These are phyloP conservation scores for Arctia plantaginis DNA, from an alignment of 2,888 invertebrate genomes.

Conservation along the genomic window DNA sequence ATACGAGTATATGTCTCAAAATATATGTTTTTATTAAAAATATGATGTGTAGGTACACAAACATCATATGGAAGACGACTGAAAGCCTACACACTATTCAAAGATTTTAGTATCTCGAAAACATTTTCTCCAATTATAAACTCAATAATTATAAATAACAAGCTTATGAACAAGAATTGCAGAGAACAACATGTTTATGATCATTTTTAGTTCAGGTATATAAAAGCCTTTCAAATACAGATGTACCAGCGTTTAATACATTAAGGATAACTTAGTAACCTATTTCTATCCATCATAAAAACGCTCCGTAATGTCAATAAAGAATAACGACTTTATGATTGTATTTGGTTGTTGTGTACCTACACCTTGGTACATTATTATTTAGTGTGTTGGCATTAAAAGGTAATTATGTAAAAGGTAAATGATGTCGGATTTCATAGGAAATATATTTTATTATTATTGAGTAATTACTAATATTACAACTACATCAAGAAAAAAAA, in stretches of 20 bases:
- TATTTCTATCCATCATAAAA: conserved; percentile 53
- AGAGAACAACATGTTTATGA: neutral
- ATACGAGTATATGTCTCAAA: too few species aligned
- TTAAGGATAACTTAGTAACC: conserved; percentile 50
- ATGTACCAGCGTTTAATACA: neutral
- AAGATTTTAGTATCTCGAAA: neutral
- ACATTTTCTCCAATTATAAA: neutral
- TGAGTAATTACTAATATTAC: neutral
- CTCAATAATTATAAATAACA: too few species aligned
- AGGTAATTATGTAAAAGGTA: neutral
- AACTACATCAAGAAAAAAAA: neutral
- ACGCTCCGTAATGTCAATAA: conserved; percentile 54
- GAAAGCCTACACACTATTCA: neutral
- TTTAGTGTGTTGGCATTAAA: neutral
- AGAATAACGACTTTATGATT: conserved; percentile 46
- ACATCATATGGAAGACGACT: neutral
- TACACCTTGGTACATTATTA: conserved; percentile 21
- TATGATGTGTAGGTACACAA: neutral
- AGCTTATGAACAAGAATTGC: neutral
- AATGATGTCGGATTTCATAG: neutral
- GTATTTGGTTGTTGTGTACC: conserved; percentile 24
- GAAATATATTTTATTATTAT: neutral
- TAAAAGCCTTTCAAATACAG: neutral
- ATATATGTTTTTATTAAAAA: too few species aligned
- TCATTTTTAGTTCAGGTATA: neutral